Evolutionary conservation across 2,113 vertebrate species (phyloP).

Genomic region (Penelope pileata): DNA sequence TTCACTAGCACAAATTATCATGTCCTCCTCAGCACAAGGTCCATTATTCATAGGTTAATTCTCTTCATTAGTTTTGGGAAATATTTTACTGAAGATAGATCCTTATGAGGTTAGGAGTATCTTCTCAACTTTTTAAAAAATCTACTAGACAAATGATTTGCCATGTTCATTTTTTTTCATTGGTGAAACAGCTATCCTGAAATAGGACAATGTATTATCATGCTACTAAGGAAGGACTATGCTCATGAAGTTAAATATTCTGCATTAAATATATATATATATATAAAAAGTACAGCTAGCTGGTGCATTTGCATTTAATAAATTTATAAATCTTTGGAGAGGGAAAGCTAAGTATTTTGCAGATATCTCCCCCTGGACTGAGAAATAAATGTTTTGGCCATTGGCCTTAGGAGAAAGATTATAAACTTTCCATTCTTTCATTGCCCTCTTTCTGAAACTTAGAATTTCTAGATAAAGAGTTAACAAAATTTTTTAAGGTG

Average conservation of each 20-base stretch:
- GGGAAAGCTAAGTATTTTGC: not conserved
- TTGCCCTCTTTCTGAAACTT: not conserved
- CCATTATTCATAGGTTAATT: not conserved
- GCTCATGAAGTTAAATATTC: not conserved
- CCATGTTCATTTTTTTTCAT: not conserved
- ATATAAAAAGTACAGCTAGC: not conserved
- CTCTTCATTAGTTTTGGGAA: not conserved
- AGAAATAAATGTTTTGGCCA: not conserved
- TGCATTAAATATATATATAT: not conserved
- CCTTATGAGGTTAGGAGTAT: not conserved
- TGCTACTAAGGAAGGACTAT: not conserved
- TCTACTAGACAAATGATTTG: not conserved
- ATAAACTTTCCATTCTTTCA: not conserved
- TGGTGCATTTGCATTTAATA: not conserved
- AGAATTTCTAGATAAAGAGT: not conserved
- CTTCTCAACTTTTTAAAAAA: not conserved
- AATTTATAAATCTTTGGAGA: not conserved
- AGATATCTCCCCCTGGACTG: not conserved
- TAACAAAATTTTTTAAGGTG: not conserved
- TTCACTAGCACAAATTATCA: not conserved
- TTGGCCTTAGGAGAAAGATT: not conserved
- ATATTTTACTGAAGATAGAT: not conserved
- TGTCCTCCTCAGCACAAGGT: not conserved
- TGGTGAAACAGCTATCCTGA: accelerated
- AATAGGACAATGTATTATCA: not conserved